These are phyloP conservation scores for Sphenopsis melanotis DNA, from an alignment of 2,797 vertebrate species.

Conservation along the genomic window DNA sequence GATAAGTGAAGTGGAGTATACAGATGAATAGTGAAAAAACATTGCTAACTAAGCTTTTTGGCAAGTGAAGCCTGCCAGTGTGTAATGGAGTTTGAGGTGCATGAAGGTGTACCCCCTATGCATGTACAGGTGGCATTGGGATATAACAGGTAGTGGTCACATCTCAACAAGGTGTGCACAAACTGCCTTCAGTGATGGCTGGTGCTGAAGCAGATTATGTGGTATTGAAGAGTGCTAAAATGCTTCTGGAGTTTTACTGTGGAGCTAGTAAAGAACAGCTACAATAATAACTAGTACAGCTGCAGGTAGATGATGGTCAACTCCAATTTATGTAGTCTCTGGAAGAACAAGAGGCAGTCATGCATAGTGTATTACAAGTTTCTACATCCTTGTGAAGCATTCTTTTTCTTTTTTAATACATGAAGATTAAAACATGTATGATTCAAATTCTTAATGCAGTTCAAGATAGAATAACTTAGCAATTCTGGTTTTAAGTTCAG, in stretches of 20 bases:
- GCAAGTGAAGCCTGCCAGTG: background rate
- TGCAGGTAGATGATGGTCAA: background rate
- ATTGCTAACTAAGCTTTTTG: background rate
- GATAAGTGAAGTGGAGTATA: background rate
- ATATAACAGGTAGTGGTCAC: background rate
- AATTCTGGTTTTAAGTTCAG: background rate
- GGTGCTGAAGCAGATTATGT: background rate
- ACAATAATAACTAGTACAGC: background rate
- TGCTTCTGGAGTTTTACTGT: background rate
- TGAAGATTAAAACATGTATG: background rate
- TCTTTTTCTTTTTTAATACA: background rate
- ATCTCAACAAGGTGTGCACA: background rate
- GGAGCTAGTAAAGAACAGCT: background rate
- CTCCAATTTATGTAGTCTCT: background rate
- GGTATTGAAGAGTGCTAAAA: background rate
- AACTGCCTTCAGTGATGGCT: fast-evolving
- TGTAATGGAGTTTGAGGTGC: background rate
- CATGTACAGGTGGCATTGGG: background rate
- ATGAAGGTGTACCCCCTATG: fast-evolving
- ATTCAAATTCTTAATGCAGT: background rate
- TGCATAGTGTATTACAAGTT: background rate
- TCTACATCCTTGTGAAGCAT: background rate
- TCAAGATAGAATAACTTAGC: background rate
- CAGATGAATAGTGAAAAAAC: background rate
- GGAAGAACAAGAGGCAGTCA: background rate